Conservation (phyloP, 2,888 invertebrate genomes). For the Maniola hyperantus region DNA sequence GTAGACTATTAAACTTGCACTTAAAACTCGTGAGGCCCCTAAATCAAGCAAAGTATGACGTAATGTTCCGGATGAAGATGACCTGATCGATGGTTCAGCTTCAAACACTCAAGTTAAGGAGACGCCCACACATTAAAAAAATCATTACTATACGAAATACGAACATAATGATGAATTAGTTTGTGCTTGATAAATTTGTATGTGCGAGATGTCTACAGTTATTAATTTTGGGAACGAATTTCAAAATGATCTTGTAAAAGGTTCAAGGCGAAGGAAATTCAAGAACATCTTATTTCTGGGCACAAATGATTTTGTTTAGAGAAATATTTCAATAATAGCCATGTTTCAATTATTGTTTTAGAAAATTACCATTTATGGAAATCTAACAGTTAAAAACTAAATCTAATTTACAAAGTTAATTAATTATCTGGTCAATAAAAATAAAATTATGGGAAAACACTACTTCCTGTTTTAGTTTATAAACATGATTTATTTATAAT, state of each 20-base stretch:
- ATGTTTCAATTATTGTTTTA: background rate
- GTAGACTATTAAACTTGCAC: constrained; percentile 9
- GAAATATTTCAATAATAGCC: background rate
- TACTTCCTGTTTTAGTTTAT: background rate
- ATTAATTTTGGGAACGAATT: constrained; percentile 24
- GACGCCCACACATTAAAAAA: constrained; percentile 50
- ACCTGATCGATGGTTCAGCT: constrained; percentile 46
- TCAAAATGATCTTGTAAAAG: background rate
- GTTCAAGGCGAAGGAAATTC: constrained; percentile 3
- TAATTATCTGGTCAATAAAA: background rate
- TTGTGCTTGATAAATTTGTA: constrained; percentile 32
- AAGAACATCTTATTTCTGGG: background rate
- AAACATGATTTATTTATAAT: background rate
- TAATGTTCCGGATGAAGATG: constrained; percentile 42
- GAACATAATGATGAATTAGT: constrained; percentile 36
- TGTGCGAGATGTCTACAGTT: constrained; percentile 22
- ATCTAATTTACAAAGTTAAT: background rate
- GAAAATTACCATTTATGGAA: background rate
- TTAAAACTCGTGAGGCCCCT: constrained; percentile 21
- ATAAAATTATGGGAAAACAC: background rate
- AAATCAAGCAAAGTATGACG: constrained; percentile 42
- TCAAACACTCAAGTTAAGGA: constrained; percentile 40
- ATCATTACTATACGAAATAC: constrained; percentile 41
- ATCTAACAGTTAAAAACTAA: background rate
- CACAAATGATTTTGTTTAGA: background rate